Evolutionary conservation across 1,140 invertebrate species (phyloP), one percentile per base, ranked within the genome.

Genomic region (Homalodisca vitripennis): DNA sequence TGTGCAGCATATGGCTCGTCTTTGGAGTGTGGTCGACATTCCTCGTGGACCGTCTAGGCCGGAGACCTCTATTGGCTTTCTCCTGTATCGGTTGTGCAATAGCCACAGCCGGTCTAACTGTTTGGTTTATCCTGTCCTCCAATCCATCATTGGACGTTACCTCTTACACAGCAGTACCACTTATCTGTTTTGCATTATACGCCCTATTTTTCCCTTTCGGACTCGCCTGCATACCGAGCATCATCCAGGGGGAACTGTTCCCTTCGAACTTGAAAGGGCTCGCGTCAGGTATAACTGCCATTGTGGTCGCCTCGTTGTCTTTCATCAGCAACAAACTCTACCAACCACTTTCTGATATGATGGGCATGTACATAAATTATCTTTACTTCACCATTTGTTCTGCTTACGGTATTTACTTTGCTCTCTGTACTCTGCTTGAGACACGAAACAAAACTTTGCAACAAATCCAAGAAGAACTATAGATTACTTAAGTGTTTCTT

Each of bases 401-500:
- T 51, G 80, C 88, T 10, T 29, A 85, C 0, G 85, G 90, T 34
- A 41, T 57, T 0, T 20, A 67, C 14, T 90, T 88, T 74, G 83
- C 85, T 0, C 79, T 89, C 26, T 82, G 80, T 60, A 82, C 88
- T 67, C 83, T 94, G 17, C 90, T 92, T 0, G 92, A 94, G 80
- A 94, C 92, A 0, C 93, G 92, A 80, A 89, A 89, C 13, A 89
- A 90, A 79, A 87, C 84, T 62, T 82, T 92, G 32, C 84, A 89
- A 71, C 83, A 94, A 80, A 93, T 94, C 27, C 88, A 90, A 74
- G 81, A 69, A 1, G 73, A 76, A 14, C 48, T 80, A 6, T 20
- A 63, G n/a, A n/a, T n/a, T n/a, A n/a, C n/a, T n/a, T n/a, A n/a
- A n/a, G n/a, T n/a, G n/a, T n/a, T n/a, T n/a, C n/a, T n/a, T n/a